phyloP scores from a whole-genome alignment of 2,888 invertebrate genomes.

The Griposia aprilina region DNA sequence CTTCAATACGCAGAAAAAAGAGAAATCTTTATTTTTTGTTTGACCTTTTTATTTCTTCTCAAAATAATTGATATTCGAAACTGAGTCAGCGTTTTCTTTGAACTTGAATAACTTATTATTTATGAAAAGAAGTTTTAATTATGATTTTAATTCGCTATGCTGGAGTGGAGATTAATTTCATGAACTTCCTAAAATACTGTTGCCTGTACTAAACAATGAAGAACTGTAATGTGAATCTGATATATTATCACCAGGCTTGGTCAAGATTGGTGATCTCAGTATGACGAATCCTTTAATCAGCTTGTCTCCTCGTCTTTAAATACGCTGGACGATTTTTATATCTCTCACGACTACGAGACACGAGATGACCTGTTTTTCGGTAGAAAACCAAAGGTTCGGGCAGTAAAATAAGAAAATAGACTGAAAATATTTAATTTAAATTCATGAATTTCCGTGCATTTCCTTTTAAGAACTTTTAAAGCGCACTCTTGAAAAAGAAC shows the following conservation, averaged over 20 bases:
- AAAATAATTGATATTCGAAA: slow-evolving; percentile 36
- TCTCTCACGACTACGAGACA: not conserved
- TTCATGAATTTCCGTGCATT: not conserved
- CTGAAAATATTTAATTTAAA: not conserved
- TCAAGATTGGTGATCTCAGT: not conserved
- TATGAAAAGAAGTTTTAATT: not conserved
- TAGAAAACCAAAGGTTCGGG: not conserved
- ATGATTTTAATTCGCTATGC: not conserved
- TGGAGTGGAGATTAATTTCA: not conserved
- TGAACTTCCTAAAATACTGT: not conserved
- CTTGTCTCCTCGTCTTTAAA: not conserved
- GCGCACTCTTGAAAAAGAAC: slow-evolving; percentile 56
- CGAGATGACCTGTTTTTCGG: not conserved
- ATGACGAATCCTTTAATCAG: not conserved
- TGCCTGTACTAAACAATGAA: too few relatives aligned
- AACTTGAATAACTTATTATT: not conserved
- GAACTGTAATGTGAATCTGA: not conserved
- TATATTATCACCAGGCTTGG: not conserved
- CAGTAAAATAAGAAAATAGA: not conserved
- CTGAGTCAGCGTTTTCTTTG: slow-evolving; percentile 29
- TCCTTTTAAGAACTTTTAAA: slow-evolving; percentile 6
- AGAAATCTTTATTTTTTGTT: slow-evolving; percentile 22
- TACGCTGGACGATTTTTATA: too few relatives aligned
- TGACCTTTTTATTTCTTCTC: slow-evolving; percentile 39
- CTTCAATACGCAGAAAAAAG: slow-evolving; percentile 20